Evolutionary conservation across 2,888 invertebrate genomes (phyloP).

Genomic region (Amblyjoppa proteus): DNA sequence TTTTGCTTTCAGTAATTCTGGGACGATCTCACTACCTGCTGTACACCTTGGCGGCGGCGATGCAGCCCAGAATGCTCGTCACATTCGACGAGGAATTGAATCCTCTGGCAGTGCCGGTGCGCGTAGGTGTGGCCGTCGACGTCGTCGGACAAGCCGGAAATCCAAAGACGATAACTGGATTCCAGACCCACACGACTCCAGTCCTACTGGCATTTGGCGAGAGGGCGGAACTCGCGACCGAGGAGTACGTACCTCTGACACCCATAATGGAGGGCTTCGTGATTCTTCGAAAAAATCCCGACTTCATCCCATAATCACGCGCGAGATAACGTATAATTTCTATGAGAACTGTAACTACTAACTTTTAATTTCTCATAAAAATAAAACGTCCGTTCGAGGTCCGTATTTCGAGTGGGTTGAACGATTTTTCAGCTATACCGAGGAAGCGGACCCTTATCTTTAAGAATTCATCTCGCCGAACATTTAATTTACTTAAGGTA

Average conservation of each 20-base stretch:
- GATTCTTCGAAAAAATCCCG: constrained; percentile 96
- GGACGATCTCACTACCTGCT: constrained; percentile 98
- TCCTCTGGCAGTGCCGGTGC: constrained; percentile 96
- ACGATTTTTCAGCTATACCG: neutral
- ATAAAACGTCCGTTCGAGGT: constrained; percentile 18
- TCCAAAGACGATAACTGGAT: constrained; percentile 99
- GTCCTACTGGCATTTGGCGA: constrained; percentile 98
- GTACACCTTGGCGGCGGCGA: constrained; percentile 97
- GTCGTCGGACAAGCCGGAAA: constrained; percentile 99
- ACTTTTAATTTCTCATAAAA: constrained; percentile 67
- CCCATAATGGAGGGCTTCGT: constrained; percentile 99
- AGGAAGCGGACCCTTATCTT: no score
- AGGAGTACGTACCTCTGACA: constrained; percentile 97
- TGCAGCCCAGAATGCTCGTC: constrained; percentile 99
- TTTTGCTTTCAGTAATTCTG: constrained; percentile 89
- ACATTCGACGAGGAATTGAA: constrained; percentile 98
- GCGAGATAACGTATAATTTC: constrained; percentile 28
- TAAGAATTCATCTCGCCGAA: no score
- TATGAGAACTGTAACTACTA: constrained; percentile 53
- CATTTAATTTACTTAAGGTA: no score
- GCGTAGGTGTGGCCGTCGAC: constrained; percentile 98
- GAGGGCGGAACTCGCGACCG: constrained; percentile 98
- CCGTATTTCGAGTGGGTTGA: neutral
- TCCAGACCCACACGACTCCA: constrained; percentile 99
- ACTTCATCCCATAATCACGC: constrained; percentile 85